Conservation (phyloP, 2,113 vertebrate species). For the Mixornis gularis region DNA sequence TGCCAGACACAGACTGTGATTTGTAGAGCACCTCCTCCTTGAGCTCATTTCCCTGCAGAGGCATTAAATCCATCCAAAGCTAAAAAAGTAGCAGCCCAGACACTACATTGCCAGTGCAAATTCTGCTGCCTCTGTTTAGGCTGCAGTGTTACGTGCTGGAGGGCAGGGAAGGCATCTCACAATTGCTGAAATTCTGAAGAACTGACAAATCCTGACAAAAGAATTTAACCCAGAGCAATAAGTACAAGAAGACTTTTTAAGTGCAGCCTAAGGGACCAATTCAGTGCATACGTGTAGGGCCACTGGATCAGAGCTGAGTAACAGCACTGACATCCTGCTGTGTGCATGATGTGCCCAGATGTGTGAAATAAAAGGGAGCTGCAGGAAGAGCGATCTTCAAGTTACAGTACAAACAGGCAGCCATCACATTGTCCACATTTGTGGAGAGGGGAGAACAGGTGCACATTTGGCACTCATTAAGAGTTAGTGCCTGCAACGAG, state of each 20-base stretch:
- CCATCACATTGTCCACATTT: neutral
- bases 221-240: neutral
- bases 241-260: neutral
- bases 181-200: neutral
- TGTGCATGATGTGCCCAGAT: neutral
- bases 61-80: neutral
- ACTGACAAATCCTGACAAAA: neutral
- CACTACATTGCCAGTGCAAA: neutral
- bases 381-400: neutral
- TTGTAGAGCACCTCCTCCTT: neutral
- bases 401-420: neutral
- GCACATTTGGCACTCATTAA: slow-evolving; percentile 22
- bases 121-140: neutral
- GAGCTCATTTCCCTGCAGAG: neutral
- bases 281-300: neutral
- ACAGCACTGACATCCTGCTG: neutral
- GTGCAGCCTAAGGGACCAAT: neutral
- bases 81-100: neutral
- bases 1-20: neutral
- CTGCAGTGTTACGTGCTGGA: neutral
- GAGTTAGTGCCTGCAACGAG: neutral
- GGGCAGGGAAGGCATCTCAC: neutral
- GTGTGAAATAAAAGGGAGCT: neutral
- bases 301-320: neutral
- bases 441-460: neutral